phyloP scores from a whole-genome alignment of 2,888 invertebrate species.

The Philonicus albiceps region DNA sequence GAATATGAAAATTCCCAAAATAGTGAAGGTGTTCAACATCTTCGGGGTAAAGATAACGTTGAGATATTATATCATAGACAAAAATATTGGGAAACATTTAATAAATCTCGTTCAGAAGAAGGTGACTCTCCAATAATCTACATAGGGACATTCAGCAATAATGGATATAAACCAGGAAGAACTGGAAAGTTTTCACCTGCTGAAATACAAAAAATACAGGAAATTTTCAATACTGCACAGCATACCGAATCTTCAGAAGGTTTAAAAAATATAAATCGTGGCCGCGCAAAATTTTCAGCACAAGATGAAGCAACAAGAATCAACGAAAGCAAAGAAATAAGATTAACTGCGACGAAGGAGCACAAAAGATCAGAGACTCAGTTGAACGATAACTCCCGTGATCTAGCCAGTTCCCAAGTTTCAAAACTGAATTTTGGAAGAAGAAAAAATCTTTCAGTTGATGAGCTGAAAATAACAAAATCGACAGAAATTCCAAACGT shows the following conservation, averaged over 20 bases:
- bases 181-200: not conserved
- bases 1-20: not conserved
- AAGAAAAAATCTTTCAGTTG: not conserved
- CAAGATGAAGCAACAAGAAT: not conserved
- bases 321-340: not conserved
- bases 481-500: not conserved
- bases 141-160: not conserved
- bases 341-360: not conserved
- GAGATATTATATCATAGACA: conserved; percentile 18
- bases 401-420: not conserved
- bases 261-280: not conserved
- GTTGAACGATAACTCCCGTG: not conserved
- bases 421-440: not conserved
- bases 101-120: not conserved
- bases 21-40: not conserved
- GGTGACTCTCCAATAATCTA: conserved; percentile 30
- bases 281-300: not conserved
- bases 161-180: not conserved
- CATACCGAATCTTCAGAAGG: not conserved
- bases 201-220: not conserved
- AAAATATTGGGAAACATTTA: not conserved
- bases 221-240: not conserved
- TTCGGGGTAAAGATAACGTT: not conserved
- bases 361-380: not conserved
- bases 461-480: not conserved